Evolutionary conservation across 35 echinoderm and acorn worm genomes (phyloP), one percentile per base, ranked within the genome.

Genomic region (Apostichopus californicus): DNA sequence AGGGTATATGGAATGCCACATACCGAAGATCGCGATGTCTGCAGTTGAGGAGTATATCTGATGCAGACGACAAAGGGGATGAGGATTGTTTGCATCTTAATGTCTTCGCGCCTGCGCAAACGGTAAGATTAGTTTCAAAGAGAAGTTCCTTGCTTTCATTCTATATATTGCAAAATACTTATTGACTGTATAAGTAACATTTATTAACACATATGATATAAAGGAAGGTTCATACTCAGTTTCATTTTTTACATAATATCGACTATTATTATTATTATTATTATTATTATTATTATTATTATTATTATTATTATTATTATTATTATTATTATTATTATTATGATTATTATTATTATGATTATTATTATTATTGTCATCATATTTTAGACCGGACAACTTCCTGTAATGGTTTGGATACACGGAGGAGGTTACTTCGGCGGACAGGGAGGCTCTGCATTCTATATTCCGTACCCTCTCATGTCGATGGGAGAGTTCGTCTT

Each of bases 381-480:
- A 17, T 80, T 22, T 22, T n/a, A 90, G 65, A 75, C 87, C 15
- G 18, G 73, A 8, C 61, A 20, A 5, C 70, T 90, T 46, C 87
- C 87, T 10, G 87, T 90, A 5, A 90, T 90, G 87, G 12, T 90
- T 7, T 90, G 87, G 87, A 70, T 90, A 55, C 87, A 90, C 55
- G 87, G 87, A 25, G 87, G 87, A 25, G 87, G 87, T 26, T 90
- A 71, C 46, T n/a, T 73, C 18, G 61, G 34, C 1, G 87, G 87
- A 15, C 54, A 70, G 46, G 87, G 87, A n/a, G 53, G 1, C 12
- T 71, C 21, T 8, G 18, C 23, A 22, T 11, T 10, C 9, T 90
- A 90, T 24, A 1, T 70, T 3, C 59, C 65, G 6, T 25, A 54
- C 11, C 63, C 63, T 26, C 46, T 90, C 6, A 53, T 77, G 22